Evolutionary conservation across 1,140 invertebrate species (phyloP), one percentile per base, ranked within the genome.

Genomic region (Episyrphus balteatus): DNA sequence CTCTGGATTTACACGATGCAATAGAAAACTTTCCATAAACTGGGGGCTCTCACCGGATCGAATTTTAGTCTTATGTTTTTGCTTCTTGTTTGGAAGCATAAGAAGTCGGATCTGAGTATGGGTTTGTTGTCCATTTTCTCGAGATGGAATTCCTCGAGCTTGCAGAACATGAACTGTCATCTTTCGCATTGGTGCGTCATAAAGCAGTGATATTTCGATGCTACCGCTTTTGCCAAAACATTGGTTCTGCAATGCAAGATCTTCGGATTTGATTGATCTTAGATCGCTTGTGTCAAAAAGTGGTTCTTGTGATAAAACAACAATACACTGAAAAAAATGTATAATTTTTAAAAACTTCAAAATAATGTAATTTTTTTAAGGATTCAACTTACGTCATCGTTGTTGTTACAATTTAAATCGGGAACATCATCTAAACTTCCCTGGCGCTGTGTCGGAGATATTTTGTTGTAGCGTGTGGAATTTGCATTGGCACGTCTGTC

Each of bases 1-100:
- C 72, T 93, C 91, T 69, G 87, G 88, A 72, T 89, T 91, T 34
- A 94, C 88, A 63, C 91, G 84, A 66, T 82, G 88, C 50, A 96
- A 80, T 34, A 91, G 74, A 67, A 95, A 93, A 55, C 85, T 91
- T 64, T 95, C 92, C 78, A 92, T 86, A 59, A 88, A 94, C 58
- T 90, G 84, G 2, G 91, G 90, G 60, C 85, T 88, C 55, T 88
- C 83, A 2, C 89, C 89, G 49, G 84, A 80, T 46, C 89, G 80
- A 17, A 92, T 86, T 69, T 91, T 88, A 5, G 90, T 94, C 70
- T 94, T 95, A 64, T 88, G 86, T 55, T 92, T 88, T 61, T 93
- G 89, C 66, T 92, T 93, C 58, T 92, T 92, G 53, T 85, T 82
- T 0, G 92, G 92, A 44, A 94, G 68, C 52, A 95, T 72, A 26